Evolutionary conservation across 2,888 invertebrate species (phyloP).

Genomic region (Hemicrepidius hirtus): DNA sequence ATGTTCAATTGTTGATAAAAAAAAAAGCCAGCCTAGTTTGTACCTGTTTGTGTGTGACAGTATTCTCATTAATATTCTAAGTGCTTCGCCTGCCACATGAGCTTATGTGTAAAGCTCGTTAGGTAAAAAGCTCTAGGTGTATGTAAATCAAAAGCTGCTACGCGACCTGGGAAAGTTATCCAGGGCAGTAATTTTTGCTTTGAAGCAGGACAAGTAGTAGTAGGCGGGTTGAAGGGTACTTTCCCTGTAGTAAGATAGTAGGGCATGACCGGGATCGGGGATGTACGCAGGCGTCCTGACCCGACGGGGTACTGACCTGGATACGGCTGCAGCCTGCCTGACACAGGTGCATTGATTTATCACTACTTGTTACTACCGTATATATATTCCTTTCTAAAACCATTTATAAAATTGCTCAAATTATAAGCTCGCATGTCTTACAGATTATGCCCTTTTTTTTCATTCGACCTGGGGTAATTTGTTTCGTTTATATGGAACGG

Average conservation of each 20-base stretch:
- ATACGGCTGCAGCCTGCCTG: slow-evolving; percentile 63
- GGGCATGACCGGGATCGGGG: slow-evolving; percentile 61
- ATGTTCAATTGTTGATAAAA: slow-evolving; percentile 8
- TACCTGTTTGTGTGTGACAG: slow-evolving; percentile 8
- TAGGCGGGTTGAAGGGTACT: slow-evolving; percentile 55
- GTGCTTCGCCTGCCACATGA: slow-evolving; percentile 31
- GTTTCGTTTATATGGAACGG: slow-evolving; percentile 22
- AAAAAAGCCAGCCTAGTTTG: slow-evolving; percentile 13
- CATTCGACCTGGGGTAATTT: slow-evolving; percentile 17
- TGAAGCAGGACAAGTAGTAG: slow-evolving; percentile 54
- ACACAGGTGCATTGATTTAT: slow-evolving; percentile 71
- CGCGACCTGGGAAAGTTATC: slow-evolving; percentile 54
- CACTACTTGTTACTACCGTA: slow-evolving; percentile 56
- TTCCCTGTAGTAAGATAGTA: slow-evolving; percentile 56
- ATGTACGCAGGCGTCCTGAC: slow-evolving; percentile 66
- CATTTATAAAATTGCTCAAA: slow-evolving; percentile 35
- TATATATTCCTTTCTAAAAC: slow-evolving; percentile 45
- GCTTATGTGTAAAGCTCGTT: slow-evolving; percentile 43
- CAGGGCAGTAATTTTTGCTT: slow-evolving; percentile 55
- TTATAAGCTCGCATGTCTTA: slow-evolving; percentile 40
- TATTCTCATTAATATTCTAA: slow-evolving; percentile 34
- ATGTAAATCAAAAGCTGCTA: slow-evolving; percentile 50
- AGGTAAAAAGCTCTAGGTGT: slow-evolving; percentile 43
- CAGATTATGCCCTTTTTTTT: slow-evolving; percentile 23
- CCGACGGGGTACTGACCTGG: slow-evolving; percentile 70